phyloP scores from a whole-genome alignment of 2,797 vertebrate species.

The Catamblyrhynchus diadema region DNA sequence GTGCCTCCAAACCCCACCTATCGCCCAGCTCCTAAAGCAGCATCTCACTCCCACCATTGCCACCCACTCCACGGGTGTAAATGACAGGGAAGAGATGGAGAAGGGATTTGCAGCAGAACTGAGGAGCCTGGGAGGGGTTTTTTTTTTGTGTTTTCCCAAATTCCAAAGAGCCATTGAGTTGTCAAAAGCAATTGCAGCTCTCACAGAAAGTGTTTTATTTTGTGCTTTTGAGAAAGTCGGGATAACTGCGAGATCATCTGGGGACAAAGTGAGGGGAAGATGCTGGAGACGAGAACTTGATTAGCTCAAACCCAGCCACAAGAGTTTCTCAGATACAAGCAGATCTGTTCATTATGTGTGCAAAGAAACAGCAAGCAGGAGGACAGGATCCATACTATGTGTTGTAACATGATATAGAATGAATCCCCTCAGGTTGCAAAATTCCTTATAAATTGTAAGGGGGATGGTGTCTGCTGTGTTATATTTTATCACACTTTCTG shows the following conservation, averaged over 20 bases:
- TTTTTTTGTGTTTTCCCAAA: not conserved
- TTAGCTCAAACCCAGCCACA: not conserved
- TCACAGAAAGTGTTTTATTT: not conserved
- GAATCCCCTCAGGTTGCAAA: conserved; percentile 38
- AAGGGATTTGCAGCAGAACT: not conserved
- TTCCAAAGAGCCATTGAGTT: not conserved
- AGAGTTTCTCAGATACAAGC: not conserved
- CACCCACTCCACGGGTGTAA: not conserved
- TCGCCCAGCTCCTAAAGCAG: not conserved
- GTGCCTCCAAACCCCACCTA: not conserved
- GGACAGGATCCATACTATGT: not conserved
- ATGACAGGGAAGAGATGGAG: not conserved
- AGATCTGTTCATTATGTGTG: not conserved
- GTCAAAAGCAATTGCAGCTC: not conserved
- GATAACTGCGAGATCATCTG: not conserved
- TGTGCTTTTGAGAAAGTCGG: not conserved
- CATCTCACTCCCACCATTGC: not conserved
- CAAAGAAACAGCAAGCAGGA: not conserved
- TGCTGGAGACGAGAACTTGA: not conserved
- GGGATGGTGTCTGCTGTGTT: not conserved
- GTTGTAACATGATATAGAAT: conserved; percentile 1
- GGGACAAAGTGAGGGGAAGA: not conserved
- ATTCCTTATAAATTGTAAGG: conserved; percentile 30
- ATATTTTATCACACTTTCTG: conserved; percentile 55
- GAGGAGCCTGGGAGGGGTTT: not conserved